These are phyloP conservation scores for Phylloscopus collybita DNA, from an alignment of 2,797 vertebrate genomes.

Conservation along the genomic window DNA sequence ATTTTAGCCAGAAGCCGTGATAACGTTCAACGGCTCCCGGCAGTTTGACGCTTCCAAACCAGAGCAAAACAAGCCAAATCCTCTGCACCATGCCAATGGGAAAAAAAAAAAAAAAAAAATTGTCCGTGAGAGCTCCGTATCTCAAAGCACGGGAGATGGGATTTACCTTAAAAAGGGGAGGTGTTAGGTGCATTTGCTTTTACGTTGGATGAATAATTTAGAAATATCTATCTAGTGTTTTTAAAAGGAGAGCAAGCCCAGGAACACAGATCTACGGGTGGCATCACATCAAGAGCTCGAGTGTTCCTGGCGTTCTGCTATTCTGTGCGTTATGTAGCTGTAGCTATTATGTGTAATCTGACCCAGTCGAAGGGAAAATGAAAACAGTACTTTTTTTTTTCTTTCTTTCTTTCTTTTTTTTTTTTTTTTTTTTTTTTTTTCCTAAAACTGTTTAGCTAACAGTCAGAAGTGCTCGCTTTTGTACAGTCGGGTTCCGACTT, in stretches of 20 bases:
- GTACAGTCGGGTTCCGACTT: not conserved
- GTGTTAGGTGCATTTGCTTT: not conserved
- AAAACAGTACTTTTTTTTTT: not conserved
- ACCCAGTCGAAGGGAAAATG: not conserved
- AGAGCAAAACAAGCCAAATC: not conserved
- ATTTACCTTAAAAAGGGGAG: not conserved
- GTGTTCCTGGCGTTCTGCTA: not conserved
- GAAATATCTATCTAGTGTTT: not conserved
- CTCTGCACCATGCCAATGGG: not conserved
- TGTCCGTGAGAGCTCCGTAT: accelerated
- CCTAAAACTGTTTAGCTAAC: not conserved
- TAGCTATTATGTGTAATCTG: not conserved
- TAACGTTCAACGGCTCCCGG: not conserved
- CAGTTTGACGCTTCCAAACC: not conserved
- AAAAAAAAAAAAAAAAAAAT: not conserved
- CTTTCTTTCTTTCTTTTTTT: no score
- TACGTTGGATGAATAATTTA: not conserved
- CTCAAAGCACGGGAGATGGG: not conserved
- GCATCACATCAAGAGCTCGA: not conserved
- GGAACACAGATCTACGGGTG: not conserved
- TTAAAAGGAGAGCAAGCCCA: not conserved
- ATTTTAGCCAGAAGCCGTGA: not conserved
- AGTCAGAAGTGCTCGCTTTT: not conserved
- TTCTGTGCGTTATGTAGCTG: not conserved
- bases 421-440: accelerated